Conservation (phyloP, 2,888 invertebrate genomes). For the Erebia epiphron region DNA sequence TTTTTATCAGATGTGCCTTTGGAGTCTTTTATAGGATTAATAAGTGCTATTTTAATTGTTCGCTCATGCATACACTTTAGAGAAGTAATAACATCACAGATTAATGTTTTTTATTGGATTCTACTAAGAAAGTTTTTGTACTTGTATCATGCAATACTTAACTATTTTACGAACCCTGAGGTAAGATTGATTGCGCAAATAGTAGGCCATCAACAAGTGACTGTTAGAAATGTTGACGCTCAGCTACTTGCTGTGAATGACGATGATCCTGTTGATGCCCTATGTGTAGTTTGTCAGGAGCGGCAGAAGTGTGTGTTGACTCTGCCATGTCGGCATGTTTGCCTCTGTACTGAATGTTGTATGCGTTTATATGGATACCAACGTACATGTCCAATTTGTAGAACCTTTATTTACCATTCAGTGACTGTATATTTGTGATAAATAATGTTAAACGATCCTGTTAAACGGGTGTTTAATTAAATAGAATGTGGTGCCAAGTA, state of each 20-base stretch:
- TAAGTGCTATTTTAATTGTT: slow-evolving; percentile 64
- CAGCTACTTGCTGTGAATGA: slow-evolving; percentile 50
- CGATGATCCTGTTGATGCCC: slow-evolving; percentile 59
- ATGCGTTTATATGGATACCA: slow-evolving; percentile 74
- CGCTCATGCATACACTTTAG: slow-evolving; percentile 65
- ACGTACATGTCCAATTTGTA: slow-evolving; percentile 80
- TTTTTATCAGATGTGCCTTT: slow-evolving; percentile 77
- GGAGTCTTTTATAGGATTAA: slow-evolving; percentile 71
- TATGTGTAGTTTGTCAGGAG: slow-evolving; percentile 83
- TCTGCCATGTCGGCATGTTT: slow-evolving; percentile 82
- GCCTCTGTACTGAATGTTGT: slow-evolving; percentile 79
- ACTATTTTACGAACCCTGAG: slow-evolving; percentile 71
- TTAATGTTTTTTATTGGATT: slow-evolving; percentile 61
- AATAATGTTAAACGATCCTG: slow-evolving; percentile 18
- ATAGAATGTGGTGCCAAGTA: no score
- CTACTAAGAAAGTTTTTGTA: slow-evolving; percentile 64
- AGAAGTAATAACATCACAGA: slow-evolving; percentile 53
- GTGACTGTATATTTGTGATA: slow-evolving; percentile 80
- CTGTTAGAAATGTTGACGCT: slow-evolving; percentile 48
- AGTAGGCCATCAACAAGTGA: slow-evolving; percentile 57
- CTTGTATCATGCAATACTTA: slow-evolving; percentile 63
- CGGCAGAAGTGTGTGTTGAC: slow-evolving; percentile 80
- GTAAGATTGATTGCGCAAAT: slow-evolving; percentile 64
- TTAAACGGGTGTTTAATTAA: neutral
- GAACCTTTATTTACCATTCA: slow-evolving; percentile 80